These are phyloP conservation scores for Salmo trutta DNA, from an alignment of 2,797 vertebrate species.

Conservation along the genomic window DNA sequence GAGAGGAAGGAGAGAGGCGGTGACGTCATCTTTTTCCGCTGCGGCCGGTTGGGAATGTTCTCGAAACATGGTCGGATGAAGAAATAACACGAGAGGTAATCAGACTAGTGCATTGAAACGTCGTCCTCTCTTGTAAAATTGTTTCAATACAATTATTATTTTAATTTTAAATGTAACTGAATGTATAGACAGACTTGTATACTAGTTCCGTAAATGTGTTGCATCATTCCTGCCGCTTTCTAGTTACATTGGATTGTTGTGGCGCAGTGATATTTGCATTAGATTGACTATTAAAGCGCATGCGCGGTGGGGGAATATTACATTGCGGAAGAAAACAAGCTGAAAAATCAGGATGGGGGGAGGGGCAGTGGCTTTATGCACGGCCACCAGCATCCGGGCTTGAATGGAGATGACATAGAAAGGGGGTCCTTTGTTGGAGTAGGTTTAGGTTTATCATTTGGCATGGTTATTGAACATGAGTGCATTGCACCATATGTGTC, in stretches of 20 bases:
- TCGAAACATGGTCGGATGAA: constrained; percentile 67
- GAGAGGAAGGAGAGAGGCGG: background rate
- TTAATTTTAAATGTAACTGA: background rate
- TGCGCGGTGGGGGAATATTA: constrained; percentile 64
- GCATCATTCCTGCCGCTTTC: background rate
- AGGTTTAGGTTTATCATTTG: constrained; percentile 1
- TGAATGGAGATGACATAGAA: constrained; percentile 55
- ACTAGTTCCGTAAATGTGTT: background rate
- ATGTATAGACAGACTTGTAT: no score
- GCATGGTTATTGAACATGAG: constrained; percentile 11
- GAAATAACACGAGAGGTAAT: constrained; percentile 8
- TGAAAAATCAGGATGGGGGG: constrained; percentile 59
- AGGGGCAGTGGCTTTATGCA: constrained; percentile 69
- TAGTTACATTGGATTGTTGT: constrained; percentile 31
- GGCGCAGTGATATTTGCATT: constrained; percentile 82
- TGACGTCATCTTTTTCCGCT: constrained; percentile 82
- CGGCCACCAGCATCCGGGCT: constrained; percentile 55
- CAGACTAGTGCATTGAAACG: background rate
- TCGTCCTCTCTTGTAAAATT: background rate
- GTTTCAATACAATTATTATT: background rate
- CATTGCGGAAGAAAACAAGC: constrained; percentile 71
- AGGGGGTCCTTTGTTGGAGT: background rate
- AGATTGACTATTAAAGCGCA: constrained; percentile 62
- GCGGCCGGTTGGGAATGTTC: constrained; percentile 77
- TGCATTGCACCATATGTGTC: background rate